Percentiles rank a stretch among this genome's conserved stretches.
These are phyloP conservation scores for Taeniopygia guttata DNA, from an alignment of 2,797 vertebrate species.

Conservation along the genomic window DNA sequence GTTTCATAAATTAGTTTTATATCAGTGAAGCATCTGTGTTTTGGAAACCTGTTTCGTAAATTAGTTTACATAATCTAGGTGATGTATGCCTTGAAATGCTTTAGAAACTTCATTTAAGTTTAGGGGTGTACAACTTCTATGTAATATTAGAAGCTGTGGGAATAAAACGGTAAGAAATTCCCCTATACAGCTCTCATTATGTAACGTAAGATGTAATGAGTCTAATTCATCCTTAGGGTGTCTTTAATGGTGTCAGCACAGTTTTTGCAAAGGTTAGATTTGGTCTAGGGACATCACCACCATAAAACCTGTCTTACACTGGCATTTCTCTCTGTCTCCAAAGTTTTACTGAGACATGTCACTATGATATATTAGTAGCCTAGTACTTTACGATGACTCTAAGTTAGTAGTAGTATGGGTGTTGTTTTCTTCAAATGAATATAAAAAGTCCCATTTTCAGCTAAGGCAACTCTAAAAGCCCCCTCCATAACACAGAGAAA, in stretches of 20 bases:
- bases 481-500: background rate
- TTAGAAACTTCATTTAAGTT: conserved; percentile 24
- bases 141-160: background rate
- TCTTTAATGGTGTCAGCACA: conserved; percentile 24
- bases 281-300: conserved; percentile 11
- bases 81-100: background rate
- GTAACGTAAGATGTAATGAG: conserved; percentile 25
- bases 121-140: background rate
- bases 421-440: background rate
- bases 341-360: background rate
- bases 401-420: background rate
- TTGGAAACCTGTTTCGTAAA: conserved; percentile 10
- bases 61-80: background rate
- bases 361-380: background rate
- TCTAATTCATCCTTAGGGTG: conserved; percentile 32
- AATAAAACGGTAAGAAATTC: background rate
- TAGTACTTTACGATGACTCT: background rate
- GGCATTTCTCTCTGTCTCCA: background rate
- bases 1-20: background rate
- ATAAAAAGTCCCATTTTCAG: background rate
- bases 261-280: background rate
- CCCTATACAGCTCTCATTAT: background rate
- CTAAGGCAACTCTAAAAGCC: background rate
- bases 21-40: background rate
- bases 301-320: conserved; percentile 22